Evolutionary conservation across 1,140 invertebrate genomes (phyloP).

Genomic region (Aporrectodea caliginosa): DNA sequence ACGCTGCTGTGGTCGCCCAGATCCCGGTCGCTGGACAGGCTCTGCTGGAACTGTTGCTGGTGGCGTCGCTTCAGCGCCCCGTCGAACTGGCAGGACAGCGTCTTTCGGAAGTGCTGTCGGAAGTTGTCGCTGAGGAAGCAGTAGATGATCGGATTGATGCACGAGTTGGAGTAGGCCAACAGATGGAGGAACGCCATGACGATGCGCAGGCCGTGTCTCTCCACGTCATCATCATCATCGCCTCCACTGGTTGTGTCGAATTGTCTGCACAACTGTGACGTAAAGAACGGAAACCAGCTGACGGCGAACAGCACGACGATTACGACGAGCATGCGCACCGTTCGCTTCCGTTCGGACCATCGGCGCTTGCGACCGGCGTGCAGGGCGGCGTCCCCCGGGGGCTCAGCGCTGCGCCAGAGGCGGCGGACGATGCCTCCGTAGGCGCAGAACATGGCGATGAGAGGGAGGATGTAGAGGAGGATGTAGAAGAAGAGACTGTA

Average conservation of each 20-base stretch:
- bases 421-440: slow-evolving; percentile 41
- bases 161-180: slow-evolving; percentile 27
- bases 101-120: slow-evolving; percentile 21
- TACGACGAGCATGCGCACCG: slow-evolving; percentile 28
- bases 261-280: background rate
- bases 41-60: background rate
- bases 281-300: slow-evolving; percentile 31
- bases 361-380: slow-evolving; percentile 14
- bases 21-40: background rate
- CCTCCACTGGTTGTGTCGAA: background rate
- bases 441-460: slow-evolving; percentile 40
- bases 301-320: slow-evolving; percentile 28
- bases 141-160: slow-evolving; percentile 29
- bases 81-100: slow-evolving; percentile 12
- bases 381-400: slow-evolving; percentile 34
- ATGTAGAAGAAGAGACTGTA: slow-evolving; percentile 62
- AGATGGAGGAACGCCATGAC: slow-evolving; percentile 21
- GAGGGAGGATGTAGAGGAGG: slow-evolving; percentile 40
- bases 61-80: too few species aligned
- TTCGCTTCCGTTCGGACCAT: slow-evolving; percentile 23
- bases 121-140: slow-evolving; percentile 27
- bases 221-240: background rate
- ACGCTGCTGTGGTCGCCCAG: background rate
- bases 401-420: slow-evolving; percentile 41
- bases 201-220: slow-evolving; percentile 12